Evolutionary conservation across 2,888 invertebrate genomes (phyloP).

Genomic region (Chirona hameri): DNA sequence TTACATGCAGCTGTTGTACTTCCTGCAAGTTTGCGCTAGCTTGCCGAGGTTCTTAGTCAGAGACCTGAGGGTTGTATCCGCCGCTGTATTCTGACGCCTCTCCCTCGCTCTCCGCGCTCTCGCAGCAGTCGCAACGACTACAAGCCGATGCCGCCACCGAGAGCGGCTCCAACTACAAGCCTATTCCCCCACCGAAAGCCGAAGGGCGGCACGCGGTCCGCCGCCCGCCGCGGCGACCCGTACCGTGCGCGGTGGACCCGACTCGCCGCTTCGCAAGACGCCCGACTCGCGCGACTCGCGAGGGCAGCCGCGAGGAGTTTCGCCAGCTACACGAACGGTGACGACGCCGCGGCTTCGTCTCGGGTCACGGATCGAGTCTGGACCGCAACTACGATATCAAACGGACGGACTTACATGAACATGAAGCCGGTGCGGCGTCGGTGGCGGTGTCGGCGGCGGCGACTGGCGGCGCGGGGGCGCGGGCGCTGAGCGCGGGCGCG

Average conservation of each 20-base stretch:
- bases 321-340: constrained; percentile 38
- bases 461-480: not conserved
- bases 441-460: too few species aligned
- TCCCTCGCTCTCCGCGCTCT: not conserved
- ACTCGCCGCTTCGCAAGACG: constrained; percentile 10
- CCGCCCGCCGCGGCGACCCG: constrained; percentile 29
- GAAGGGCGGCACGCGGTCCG: constrained; percentile 51
- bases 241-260: not conserved
- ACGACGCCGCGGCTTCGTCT: constrained; percentile 46
- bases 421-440: not conserved
- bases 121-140: not conserved
- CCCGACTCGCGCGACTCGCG: constrained; percentile 11
- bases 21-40: too few species aligned
- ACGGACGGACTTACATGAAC: constrained; percentile 41
- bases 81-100: too few species aligned
- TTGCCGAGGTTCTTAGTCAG: too few species aligned
- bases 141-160: constrained; percentile 68
- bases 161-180: constrained; percentile 37
- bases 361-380: constrained; percentile 53
- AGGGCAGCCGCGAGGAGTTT: not conserved
- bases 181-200: constrained; percentile 66
- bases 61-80: too few species aligned
- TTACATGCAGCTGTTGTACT: too few species aligned
- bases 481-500: too few species aligned
- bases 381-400: constrained; percentile 54